Conservation (phyloP, 1,140 invertebrate genomes). For the Wiebesia pumilae region DNA sequence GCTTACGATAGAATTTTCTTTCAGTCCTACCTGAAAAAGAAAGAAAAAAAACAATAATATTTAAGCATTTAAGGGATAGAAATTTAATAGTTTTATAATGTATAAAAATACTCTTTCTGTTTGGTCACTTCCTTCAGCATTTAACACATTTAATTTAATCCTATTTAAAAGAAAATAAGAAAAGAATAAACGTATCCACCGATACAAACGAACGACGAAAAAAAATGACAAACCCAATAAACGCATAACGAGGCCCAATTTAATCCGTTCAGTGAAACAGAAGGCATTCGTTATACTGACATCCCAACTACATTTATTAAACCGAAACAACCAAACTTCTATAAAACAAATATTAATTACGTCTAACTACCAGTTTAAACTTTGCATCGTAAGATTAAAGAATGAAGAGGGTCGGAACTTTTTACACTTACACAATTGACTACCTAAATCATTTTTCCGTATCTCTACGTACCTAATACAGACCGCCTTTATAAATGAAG, state of each 20-base stretch:
- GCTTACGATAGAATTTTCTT: too few species aligned
- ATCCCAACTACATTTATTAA: constrained; percentile 31
- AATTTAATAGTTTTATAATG: too few species aligned
- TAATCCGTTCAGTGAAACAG: constrained; percentile 16
- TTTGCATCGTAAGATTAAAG: constrained; percentile 12
- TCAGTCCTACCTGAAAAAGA: too few species aligned
- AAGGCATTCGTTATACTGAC: constrained; percentile 11
- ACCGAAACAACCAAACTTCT: constrained; percentile 26
- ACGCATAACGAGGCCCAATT: background rate
- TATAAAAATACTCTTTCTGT: too few species aligned
- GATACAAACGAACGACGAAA: too few species aligned
- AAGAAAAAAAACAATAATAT: too few species aligned
- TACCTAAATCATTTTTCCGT: constrained; percentile 38
- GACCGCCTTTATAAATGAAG: background rate
- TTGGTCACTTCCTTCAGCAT: too few species aligned
- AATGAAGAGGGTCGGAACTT: constrained; percentile 13
- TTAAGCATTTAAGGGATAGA: too few species aligned
- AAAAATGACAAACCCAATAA: constrained; percentile 4
- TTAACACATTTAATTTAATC: too few species aligned
- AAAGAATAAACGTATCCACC: background rate
- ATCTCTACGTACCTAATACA: background rate
- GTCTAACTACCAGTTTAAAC: constrained; percentile 30
- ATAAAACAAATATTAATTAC: constrained; percentile 45
- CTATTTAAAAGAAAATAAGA: background rate
- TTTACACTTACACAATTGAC: constrained; percentile 36